Evolutionary conservation across 2,113 vertebrate species (phyloP).

Genomic region (Tylochromis polylepis): DNA sequence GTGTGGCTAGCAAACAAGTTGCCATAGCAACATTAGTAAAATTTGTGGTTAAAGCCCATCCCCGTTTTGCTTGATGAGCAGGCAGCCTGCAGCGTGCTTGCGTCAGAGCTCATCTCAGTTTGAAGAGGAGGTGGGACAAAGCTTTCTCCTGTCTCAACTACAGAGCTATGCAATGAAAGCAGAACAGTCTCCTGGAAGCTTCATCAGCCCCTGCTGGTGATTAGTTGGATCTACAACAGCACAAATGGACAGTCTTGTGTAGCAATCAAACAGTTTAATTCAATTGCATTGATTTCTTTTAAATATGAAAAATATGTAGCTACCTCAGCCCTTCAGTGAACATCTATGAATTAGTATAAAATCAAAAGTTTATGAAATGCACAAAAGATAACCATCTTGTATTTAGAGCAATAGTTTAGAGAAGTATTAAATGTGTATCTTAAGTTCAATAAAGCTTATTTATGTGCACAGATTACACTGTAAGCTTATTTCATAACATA

Average conservation of each 20-base stretch:
- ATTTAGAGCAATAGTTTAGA: neutral
- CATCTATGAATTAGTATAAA: neutral
- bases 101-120: conserved; percentile 94
- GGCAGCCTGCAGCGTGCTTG: conserved; percentile 82
- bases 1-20: neutral
- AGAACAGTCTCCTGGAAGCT: neutral
- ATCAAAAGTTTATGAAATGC: neutral
- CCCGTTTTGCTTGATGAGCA: conserved; percentile 40
- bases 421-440: neutral
- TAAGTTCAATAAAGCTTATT: fast-evolving
- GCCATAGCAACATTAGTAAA: neutral
- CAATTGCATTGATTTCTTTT: neutral
- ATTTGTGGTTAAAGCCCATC: neutral
- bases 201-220: neutral
- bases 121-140: conserved; percentile 95
- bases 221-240: neutral
- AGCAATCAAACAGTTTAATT: neutral
- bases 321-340: neutral
- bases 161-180: neutral
- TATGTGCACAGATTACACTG: neutral
- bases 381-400: neutral
- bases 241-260: neutral
- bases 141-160: conserved; percentile 93
- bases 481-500: neutral
- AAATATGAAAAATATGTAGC: neutral